Evolutionary conservation across 1,140 invertebrate species (phyloP), one percentile per base, ranked within the genome.

Genomic region (Hetaerina americana): DNA sequence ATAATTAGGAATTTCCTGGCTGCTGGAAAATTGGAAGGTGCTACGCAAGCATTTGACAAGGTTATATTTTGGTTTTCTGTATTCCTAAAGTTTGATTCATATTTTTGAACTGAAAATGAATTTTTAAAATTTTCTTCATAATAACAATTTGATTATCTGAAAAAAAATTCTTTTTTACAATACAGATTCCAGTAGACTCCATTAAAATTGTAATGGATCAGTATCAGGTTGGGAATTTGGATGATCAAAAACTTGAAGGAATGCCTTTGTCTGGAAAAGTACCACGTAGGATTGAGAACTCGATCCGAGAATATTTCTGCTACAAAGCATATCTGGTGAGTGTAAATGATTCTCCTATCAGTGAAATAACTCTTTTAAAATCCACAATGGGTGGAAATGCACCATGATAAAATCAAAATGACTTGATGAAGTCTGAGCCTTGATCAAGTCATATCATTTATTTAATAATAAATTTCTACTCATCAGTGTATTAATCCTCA

Each of bases 1-100:
- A 85, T 97, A 74, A 91, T 96, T 76, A 87, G 94, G 72, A 86
- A 85, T 66, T 96, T 96, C 79, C 79, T 96, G 68, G 86, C 83
- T 2, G 79, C 85, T 66, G 82, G 84, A 0, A 90, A 89, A 78
- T 77, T 90, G 28, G 87, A 88, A 76, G 90, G 90, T 72, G 88
- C 90, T 24, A 84, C 87, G 31, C 82, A 86, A 72, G 86, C 88
- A 24, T 90, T 90, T 76, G 83, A 85, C 73, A 91, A 91, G 81
- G 84, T 87, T 18, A 5, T 2, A 57, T 57, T 10, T 2, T 8
- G 15, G 15, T 8, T 40, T 40, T 40, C 31, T n/a, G n/a, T n/a
- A n/a, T n/a, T 40, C 31, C 31, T 40, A 40, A n/a, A n/a, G n/a
- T n/a, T n/a, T 40, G 5, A 40, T 40, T 40, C 15, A 40, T 40